Evolutionary conservation across 2,888 invertebrate species (phyloP).

Genomic region (Cryptocephalus moraei): DNA sequence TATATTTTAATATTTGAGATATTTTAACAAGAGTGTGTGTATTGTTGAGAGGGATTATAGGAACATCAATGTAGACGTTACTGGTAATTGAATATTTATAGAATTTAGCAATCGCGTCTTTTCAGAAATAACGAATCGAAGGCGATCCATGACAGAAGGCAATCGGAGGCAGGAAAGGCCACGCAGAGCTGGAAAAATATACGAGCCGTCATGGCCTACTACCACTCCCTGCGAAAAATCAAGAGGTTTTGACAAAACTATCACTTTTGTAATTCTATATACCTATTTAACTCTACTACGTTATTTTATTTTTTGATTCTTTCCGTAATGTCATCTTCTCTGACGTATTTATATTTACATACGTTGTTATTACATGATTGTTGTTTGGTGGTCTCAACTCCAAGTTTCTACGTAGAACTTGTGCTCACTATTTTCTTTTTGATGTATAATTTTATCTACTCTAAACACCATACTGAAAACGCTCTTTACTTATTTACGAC

Average conservation of each 20-base stretch:
- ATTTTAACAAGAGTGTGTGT: no score
- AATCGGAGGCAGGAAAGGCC: conserved; percentile 18
- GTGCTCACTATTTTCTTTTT: conserved; percentile 10
- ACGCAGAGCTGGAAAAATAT: conserved; percentile 78
- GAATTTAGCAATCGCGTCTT: conserved; percentile 8
- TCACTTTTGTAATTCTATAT: conserved; percentile 16
- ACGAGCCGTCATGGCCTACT: conserved; percentile 81
- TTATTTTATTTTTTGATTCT: background rate
- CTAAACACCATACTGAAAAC: background rate
- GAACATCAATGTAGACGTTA: background rate
- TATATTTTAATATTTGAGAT: no score
- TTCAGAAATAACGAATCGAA: conserved; percentile 21
- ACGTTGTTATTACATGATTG: conserved; percentile 7
- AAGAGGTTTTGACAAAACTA: conserved; percentile 54
- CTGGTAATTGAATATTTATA: conserved; percentile 5
- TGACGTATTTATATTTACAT: conserved; percentile 8
- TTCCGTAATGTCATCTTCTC: conserved; percentile 2
- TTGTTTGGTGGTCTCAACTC: conserved; percentile 13
- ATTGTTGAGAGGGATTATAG: background rate
- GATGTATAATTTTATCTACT: conserved; percentile 4
- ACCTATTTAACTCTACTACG: conserved; percentile 10
- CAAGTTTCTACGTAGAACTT: conserved; percentile 4
- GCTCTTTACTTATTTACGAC: no score
- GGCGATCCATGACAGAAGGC: conserved; percentile 18
- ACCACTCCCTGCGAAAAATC: conserved; percentile 80